Evolutionary conservation across 2,888 invertebrate species (phyloP).

Genomic region (Zaprionus obscuricornis): DNA sequence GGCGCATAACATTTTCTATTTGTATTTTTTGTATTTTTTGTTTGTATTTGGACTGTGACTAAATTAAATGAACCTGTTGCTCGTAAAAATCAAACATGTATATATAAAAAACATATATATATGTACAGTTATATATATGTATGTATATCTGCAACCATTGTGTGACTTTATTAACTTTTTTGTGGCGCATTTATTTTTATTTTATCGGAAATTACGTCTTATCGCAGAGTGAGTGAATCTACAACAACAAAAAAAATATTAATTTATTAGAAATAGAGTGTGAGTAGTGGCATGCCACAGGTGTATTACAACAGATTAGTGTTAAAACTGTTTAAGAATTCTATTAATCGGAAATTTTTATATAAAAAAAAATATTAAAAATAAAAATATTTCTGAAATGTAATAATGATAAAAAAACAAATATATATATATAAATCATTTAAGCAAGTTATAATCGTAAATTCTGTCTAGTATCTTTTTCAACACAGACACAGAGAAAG

Average conservation of each 20-base stretch:
- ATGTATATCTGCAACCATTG: neutral
- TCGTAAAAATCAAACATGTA: conserved; percentile 23
- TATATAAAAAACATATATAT: conserved; percentile 5
- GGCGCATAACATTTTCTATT: too few species aligned
- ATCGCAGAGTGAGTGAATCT: conserved; percentile 28
- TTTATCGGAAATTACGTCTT: conserved; percentile 37
- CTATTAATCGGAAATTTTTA: too few species aligned
- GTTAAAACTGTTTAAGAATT: too few species aligned
- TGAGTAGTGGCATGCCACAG: too few species aligned
- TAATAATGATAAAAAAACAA: conserved; percentile 29
- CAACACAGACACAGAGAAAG: too few species aligned
- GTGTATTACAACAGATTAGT: too few species aligned
- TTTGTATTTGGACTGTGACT: conserved; percentile 47
- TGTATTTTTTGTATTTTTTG: too few species aligned
- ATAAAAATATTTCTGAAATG: too few species aligned
- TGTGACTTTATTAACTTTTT: conserved; percentile 25
- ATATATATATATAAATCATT: conserved; percentile 9
- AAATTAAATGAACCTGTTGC: conserved; percentile 70
- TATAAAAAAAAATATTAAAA: too few species aligned
- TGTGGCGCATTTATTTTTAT: too few species aligned
- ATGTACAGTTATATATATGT: neutral
- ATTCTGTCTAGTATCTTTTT: conserved; percentile 10
- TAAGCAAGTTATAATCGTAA: conserved; percentile 7
- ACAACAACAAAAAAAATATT: conserved; percentile 29
- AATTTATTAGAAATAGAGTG: neutral